Base-by-base conservation (phyloP, 2,113 vertebrate genomes). In the Cebidichthys violaceus region DNA sequence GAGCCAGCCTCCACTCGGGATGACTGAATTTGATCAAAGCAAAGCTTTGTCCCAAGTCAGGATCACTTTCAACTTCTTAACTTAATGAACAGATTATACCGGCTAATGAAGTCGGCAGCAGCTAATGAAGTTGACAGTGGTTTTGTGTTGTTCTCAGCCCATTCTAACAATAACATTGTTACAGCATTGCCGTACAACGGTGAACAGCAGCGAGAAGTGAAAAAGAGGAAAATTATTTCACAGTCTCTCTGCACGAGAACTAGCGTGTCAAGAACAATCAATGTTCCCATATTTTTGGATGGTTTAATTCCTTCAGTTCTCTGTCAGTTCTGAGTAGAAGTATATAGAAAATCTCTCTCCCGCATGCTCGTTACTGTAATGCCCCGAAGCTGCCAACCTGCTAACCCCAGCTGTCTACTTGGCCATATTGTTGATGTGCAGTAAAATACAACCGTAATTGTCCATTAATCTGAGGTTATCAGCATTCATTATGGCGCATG, bases 391-490 rank as follows among this genome's bases (percentile, higher is more conserved):
- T 39, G 78, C 65, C 81, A 69, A 11, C 57, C 81, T 9, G 66
- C 61, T 74, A 20, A 6, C 55, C 79, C 79, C 82, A 83, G 76
- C 80, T 60, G 82, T 69, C 80, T 72, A 70, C 69, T 73, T 55
- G 62, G 79, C 88, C 85, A 90, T 92, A 86, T 83, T 89, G 91
- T 88, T 81, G 73, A 87, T 88, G 86, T 90, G 91, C 88, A 88
- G 88, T 94, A 92, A 93, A 94, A 81, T 83, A 64, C 66, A 65
- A 41, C 77, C 72, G 54, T 89, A 92, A 94, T 92, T 87, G 86
- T 92, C 91, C 87, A 93, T 95, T 93, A 95, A 93, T 94, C 90
- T 90, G 70, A 85, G 57, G 73, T 82, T 90, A 89, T 90, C 88
- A 89, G 70, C 82, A 82, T 86, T 92, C 87, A 94, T 94, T 92